A percentile compares a stretch with the other conserved stretches of the same genome.
Conservation (phyloP, 1,140 invertebrate species). For the Atta colombica region DNA sequence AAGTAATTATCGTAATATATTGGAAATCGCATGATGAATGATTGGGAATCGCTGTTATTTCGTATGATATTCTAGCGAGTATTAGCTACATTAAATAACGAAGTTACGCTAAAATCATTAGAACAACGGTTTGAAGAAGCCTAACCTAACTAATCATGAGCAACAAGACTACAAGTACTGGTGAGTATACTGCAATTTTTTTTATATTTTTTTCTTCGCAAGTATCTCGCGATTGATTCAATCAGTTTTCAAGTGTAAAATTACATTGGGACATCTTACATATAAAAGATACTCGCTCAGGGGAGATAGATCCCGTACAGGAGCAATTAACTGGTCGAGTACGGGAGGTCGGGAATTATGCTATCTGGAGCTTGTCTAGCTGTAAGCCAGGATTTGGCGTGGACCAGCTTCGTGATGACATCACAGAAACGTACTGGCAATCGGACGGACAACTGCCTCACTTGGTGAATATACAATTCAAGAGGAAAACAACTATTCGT, state of each 20-base stretch:
- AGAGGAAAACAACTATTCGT: constrained; percentile 97
- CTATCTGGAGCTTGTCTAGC: constrained; percentile 99
- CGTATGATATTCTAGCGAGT: background rate
- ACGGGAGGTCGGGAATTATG: constrained; percentile 97
- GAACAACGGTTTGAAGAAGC: background rate
- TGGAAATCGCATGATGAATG: background rate
- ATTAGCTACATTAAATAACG: background rate
- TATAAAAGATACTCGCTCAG: constrained; percentile 37
- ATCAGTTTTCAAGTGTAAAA: background rate
- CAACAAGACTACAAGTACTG: constrained; percentile 60
- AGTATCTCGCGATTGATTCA: background rate
- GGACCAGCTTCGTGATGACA: constrained; percentile 97
- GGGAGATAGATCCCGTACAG: constrained; percentile 89
- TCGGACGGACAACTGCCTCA: constrained; percentile 99
- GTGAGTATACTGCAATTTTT: background rate
- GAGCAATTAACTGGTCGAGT: constrained; percentile 92
- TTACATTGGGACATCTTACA: background rate
- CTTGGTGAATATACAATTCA: constrained; percentile 99
- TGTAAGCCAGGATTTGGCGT: constrained; percentile 99
- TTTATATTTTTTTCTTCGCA: background rate
- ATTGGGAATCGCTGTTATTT: background rate
- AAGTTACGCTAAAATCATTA: too few relatives aligned
- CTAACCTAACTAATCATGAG: constrained; percentile 59
- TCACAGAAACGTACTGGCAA: constrained; percentile 99
- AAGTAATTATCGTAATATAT: background rate